Evolutionary conservation across 1,140 invertebrate genomes (phyloP).

Genomic region (Hesperophylax magnus): DNA sequence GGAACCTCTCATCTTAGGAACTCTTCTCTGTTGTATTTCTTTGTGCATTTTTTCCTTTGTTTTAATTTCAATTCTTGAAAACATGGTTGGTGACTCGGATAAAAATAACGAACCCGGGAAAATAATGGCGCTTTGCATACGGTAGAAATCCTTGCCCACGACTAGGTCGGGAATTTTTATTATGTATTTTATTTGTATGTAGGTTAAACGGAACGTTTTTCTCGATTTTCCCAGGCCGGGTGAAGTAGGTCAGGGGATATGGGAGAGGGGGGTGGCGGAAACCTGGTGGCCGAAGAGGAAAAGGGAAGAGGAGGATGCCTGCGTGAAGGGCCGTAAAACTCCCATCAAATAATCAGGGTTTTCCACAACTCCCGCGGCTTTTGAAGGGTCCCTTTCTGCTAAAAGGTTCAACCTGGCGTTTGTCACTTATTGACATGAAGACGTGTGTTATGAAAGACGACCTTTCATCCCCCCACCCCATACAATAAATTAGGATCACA

Average conservation of each 20-base stretch:
- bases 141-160: constrained; percentile 9
- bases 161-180: constrained; percentile 43
- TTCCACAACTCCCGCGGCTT: constrained; percentile 14
- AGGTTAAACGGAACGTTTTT: constrained; percentile 53
- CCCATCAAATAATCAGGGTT: constrained; percentile 50
- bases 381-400: constrained; percentile 32
- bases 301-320: constrained; percentile 13
- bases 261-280: background rate
- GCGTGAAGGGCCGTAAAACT: constrained; percentile 45
- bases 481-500: background rate
- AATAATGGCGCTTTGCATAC: constrained; percentile 46
- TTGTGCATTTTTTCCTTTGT: constrained; percentile 31
- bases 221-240: constrained; percentile 43
- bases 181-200: constrained; percentile 51
- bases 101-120: constrained; percentile 36
- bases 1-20: background rate
- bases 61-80: constrained; percentile 46
- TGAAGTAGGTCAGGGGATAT: constrained; percentile 31
- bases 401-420: constrained; percentile 30
- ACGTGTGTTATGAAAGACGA: constrained; percentile 13
- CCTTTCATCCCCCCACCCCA: background rate
- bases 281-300: background rate
- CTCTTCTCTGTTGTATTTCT: background rate
- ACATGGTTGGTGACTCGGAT: constrained; percentile 15
- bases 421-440: constrained; percentile 35